Conservation (phyloP, 2,797 vertebrate species). For the Limosa lapponica region DNA sequence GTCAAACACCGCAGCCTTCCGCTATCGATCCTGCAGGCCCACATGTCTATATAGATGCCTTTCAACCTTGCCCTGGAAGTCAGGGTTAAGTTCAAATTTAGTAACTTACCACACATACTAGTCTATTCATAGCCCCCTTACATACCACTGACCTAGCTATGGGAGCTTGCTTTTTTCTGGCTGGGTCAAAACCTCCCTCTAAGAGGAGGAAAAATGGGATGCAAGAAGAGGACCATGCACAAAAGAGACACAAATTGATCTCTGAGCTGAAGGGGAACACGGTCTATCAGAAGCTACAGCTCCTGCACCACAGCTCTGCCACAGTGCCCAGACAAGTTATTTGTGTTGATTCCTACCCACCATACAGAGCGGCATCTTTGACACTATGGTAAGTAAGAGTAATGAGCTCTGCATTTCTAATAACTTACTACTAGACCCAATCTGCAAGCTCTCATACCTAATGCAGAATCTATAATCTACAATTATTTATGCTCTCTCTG, state of each 20-base stretch:
- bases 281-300: background rate
- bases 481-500: background rate
- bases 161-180: background rate
- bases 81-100: background rate
- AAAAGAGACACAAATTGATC: background rate
- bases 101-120: background rate
- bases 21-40: background rate
- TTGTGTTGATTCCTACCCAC: background rate
- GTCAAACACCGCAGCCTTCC: background rate
- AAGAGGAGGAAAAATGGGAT: background rate
- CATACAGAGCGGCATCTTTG: rapidly evolving
- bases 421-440: background rate
- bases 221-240: background rate
- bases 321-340: background rate
- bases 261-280: background rate
- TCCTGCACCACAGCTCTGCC: background rate
- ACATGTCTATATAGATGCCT: background rate
- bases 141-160: background rate
- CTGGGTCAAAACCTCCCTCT: background rate
- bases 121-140: slow-evolving; percentile 1
- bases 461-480: background rate
- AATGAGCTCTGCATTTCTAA: background rate
- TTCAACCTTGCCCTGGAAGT: background rate
- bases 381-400: background rate
- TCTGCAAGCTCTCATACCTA: background rate